Evolutionary conservation across 2,888 invertebrate genomes (phyloP), one percentile per base, ranked within the genome.

Genomic region (Spialia ferax): DNA sequence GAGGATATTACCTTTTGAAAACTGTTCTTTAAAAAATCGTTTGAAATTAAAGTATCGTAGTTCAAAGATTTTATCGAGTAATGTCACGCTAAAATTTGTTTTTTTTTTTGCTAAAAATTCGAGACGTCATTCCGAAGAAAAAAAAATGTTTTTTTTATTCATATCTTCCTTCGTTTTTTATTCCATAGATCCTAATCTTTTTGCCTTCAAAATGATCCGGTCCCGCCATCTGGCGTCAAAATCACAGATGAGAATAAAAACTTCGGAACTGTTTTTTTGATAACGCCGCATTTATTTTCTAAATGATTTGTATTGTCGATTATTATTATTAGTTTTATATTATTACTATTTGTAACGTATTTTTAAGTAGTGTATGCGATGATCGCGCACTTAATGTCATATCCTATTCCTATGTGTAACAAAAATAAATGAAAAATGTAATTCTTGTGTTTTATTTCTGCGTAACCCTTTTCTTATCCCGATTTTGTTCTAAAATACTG

Each of bases 341-440:
- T 72, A 75, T 75, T 79, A 70, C 73, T 75, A 68, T 68, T 67
- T 72, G 71, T 64, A 56, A 56, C 15, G 63, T 66, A 73, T 69
- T 71, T 71, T 63, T 74, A 73, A 72, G 71, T 70, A 70, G 73
- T 59, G 76, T 71, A 75, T 76, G 83, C 84, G 85, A 83, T 77
- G 80, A 85, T 76, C 86, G 85, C 87, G 83, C 88, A 81, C 75
- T 83, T 76, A 76, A 80, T 82, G 81, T 86, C 87, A 87, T 88
- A 87, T 88, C 88, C 74, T 74, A 79, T 75, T 82, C 80, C 80
- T 77, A 80, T 80, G 73, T 77, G 77, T 74, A 77, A 78, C 75
- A 81, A 57, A 54, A 62, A 83, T 86, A 84, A 86, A 87, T 85
- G 79, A 79, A 78, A 80, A 87, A 88, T 86, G 88, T 84, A 71